These are phyloP conservation scores for Carassius carassius DNA, from an alignment of 2,113 vertebrate species.

Conservation along the genomic window DNA sequence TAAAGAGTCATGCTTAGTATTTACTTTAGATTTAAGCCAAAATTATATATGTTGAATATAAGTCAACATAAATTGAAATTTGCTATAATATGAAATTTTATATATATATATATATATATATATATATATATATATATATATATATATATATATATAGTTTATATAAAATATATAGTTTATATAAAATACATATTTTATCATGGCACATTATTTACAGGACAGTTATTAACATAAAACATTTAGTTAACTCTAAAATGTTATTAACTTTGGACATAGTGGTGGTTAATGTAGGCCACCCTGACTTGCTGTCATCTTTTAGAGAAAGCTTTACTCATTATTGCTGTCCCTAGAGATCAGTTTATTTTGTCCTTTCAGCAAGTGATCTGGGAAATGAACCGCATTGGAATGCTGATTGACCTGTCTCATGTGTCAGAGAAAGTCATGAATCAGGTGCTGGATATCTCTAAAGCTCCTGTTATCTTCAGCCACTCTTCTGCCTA, in stretches of 20 bases:
- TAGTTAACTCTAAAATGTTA: background rate
- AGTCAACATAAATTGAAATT: too few species aligned
- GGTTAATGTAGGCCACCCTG: background rate
- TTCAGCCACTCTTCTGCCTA: constrained; percentile 96
- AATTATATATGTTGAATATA: background rate
- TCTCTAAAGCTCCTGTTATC: constrained; percentile 86
- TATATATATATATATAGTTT: too few species aligned
- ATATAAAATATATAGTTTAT: background rate
- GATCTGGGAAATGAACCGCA: constrained; percentile 89
- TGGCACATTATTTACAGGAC: background rate
- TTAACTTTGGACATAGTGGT: background rate
- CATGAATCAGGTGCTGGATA: constrained; percentile 78
- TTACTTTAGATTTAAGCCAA: background rate
- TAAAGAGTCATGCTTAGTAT: background rate
- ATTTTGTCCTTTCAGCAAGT: constrained; percentile 70
- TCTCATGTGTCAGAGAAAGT: constrained; percentile 82
- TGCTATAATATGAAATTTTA: background rate
- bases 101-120: too few species aligned
- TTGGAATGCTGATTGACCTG: constrained; percentile 91
- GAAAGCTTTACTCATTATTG: background rate
- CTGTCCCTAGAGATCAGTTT: background rate
- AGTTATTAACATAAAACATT: background rate
- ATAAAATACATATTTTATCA: background rate
- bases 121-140: too few species aligned
- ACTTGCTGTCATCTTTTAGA: background rate